Conservation (phyloP, 2,797 vertebrate genomes). For the Acanthurus leucopareius region DNA sequence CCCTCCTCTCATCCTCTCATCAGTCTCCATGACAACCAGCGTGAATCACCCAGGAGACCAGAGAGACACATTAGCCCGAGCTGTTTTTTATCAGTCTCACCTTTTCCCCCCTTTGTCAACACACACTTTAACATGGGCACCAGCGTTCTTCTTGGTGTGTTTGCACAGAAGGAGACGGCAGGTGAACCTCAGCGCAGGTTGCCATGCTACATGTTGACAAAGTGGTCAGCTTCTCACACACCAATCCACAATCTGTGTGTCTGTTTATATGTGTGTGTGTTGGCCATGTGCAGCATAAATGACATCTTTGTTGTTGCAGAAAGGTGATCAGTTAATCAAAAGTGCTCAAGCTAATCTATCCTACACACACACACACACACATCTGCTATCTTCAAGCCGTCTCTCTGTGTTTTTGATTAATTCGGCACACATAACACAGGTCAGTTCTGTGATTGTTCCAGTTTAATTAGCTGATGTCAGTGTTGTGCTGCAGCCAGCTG, state of each 20-base stretch:
- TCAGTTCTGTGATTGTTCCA: constrained; percentile 28
- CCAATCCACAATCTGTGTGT: constrained; percentile 2
- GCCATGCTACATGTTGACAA: constrained; percentile 26
- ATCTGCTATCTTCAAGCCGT: constrained; percentile 16
- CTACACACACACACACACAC: constrained; percentile 6
- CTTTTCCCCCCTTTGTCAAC: constrained; percentile 32
- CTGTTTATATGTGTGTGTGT: neutral
- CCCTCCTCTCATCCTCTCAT: constrained; percentile 32
- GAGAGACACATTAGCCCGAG: constrained; percentile 44
- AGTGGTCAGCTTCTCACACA: neutral
- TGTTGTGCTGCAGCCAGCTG: constrained; percentile 26
- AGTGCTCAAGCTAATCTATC: constrained; percentile 37
- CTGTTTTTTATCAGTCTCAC: constrained; percentile 49
- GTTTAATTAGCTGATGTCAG: constrained; percentile 44
- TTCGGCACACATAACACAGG: neutral
- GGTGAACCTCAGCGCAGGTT: constrained; percentile 17
- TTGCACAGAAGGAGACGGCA: constrained; percentile 18
- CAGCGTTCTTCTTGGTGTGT: constrained; percentile 11
- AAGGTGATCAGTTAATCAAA: constrained; percentile 38
- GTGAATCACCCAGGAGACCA: constrained; percentile 67
- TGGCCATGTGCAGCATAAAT: constrained; percentile 12
- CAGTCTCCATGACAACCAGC: constrained; percentile 76
- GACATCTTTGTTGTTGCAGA: constrained; percentile 30
- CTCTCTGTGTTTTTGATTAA: neutral
- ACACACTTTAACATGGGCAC: constrained; percentile 32